These are phyloP conservation scores for Leptopterna dolabrata DNA, from an alignment of 2,888 invertebrate genomes.

Conservation along the genomic window DNA sequence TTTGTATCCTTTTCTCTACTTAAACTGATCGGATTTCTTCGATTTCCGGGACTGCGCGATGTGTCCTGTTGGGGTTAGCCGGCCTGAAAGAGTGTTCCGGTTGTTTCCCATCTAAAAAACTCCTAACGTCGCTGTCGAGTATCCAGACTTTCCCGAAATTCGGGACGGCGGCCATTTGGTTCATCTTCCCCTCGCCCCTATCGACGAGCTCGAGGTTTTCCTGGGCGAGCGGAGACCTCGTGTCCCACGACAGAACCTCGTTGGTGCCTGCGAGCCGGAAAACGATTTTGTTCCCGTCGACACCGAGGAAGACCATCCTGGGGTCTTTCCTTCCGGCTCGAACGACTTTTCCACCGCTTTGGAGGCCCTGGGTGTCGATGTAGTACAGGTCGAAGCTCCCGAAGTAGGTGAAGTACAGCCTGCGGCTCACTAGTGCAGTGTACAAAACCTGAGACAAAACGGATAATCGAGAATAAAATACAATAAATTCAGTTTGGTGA, in stretches of 20 bases:
- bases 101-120: slow-evolving; percentile 62
- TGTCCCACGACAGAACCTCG: slow-evolving; percentile 71
- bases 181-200: slow-evolving; percentile 48
- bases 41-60: neutral
- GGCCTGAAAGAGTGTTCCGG: slow-evolving; percentile 42
- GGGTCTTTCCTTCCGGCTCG: slow-evolving; percentile 72
- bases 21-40: neutral
- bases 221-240: slow-evolving; percentile 61
- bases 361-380: slow-evolving; percentile 70
- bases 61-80: neutral
- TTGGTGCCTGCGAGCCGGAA: slow-evolving; percentile 42
- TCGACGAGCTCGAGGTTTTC: slow-evolving; percentile 56
- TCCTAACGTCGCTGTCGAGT: slow-evolving; percentile 63
- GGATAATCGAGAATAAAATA: no score
- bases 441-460: slow-evolving; percentile 73
- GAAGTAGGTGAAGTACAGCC: slow-evolving; percentile 75
- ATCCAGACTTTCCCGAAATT: slow-evolving; percentile 62
- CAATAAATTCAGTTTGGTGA: neutral
- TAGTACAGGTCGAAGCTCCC: slow-evolving; percentile 74
- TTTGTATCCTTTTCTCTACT: no score
- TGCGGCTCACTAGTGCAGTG: slow-evolving; percentile 73
- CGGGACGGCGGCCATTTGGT: slow-evolving; percentile 56
- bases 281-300: slow-evolving; percentile 69
- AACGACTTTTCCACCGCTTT: slow-evolving; percentile 63
- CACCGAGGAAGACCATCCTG: slow-evolving; percentile 73